Evolutionary conservation across 2,888 invertebrate species (phyloP).

Genomic region (Thysanoteuthis rhombus): DNA sequence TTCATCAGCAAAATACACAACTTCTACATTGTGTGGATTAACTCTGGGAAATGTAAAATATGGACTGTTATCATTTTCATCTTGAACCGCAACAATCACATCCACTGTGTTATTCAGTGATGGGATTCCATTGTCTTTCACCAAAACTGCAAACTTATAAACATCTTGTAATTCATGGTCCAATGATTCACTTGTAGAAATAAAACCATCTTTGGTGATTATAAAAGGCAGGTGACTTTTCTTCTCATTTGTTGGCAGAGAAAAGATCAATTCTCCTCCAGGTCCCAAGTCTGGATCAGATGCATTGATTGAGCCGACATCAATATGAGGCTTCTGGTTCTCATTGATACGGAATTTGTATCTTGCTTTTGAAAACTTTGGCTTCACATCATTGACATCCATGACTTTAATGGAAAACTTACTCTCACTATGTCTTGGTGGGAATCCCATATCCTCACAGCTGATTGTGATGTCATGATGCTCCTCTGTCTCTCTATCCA

Average conservation of each 20-base stretch:
- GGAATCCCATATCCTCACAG: conserved; percentile 12
- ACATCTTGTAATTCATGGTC: not conserved
- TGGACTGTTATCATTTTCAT: conserved; percentile 12
- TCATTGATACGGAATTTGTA: not conserved
- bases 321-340: not conserved
- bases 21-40: not conserved
- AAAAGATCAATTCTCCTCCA: not conserved
- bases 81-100: not conserved
- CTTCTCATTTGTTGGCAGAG: not conserved
- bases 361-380: not conserved
- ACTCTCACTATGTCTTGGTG: not conserved
- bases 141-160: not conserved
- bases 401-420: not conserved
- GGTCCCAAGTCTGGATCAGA: not conserved
- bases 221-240: not conserved
- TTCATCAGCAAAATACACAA: not conserved
- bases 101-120: not conserved
- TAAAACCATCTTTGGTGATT: not conserved
- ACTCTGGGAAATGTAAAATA: not conserved
- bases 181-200: not conserved
- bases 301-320: not conserved
- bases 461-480: conserved; percentile 12
- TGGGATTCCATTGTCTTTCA: not conserved
- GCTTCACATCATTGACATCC: not conserved
- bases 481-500: not conserved